Conservation (phyloP, 2,888 invertebrate genomes). For the Thereva unica region DNA sequence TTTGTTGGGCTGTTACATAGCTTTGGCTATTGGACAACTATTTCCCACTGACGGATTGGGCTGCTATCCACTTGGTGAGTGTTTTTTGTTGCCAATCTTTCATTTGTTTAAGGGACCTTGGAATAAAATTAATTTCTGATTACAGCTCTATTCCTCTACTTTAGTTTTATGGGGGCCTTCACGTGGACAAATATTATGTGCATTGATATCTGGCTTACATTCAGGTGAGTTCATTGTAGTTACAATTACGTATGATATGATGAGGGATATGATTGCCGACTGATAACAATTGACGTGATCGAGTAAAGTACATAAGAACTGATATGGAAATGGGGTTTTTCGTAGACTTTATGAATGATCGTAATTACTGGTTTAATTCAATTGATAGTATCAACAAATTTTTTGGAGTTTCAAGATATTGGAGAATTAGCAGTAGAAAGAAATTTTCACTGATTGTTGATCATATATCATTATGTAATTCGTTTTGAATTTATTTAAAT, state of each 20-base stretch:
- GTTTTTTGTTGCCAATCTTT: neutral
- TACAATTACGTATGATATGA: neutral
- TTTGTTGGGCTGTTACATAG: slow-evolving; percentile 68
- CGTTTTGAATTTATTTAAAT: no score
- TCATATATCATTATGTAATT: no score
- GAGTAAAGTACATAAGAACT: neutral
- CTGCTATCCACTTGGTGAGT: slow-evolving; percentile 63
- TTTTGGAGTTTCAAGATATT: no score
- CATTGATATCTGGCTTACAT: slow-evolving; percentile 81
- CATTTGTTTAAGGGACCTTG: neutral
- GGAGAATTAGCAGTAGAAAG: no score
- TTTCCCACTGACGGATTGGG: slow-evolving; percentile 54
- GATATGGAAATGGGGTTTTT: neutral
- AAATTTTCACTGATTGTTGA: no score
- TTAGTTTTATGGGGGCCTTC: slow-evolving; percentile 72
- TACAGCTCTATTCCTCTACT: slow-evolving; percentile 69
- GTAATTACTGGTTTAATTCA: no score
- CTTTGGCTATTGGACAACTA: slow-evolving; percentile 65
- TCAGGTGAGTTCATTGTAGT: slow-evolving; percentile 65
- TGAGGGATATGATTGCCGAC: neutral
- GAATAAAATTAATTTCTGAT: slow-evolving; percentile 32
- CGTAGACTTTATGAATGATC: neutral
- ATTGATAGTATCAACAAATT: no score
- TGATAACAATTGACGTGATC: neutral
- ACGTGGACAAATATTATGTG: slow-evolving; percentile 80